Conservation (phyloP, 2,113 vertebrate genomes). For the Aspiorhynchus laticeps region DNA sequence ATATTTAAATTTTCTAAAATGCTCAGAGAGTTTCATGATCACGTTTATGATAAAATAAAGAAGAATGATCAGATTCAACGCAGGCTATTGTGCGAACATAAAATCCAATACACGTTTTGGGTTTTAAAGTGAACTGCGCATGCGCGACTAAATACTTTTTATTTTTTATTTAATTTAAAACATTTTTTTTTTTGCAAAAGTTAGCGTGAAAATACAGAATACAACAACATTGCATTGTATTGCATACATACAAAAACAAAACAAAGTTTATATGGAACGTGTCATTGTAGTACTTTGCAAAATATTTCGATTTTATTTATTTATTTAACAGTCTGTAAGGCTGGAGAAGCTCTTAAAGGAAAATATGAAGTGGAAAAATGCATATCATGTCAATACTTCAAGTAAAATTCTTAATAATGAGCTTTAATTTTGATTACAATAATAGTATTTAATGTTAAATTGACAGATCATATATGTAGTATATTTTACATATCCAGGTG, state of each 20-base stretch:
- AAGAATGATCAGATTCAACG: conserved; percentile 56
- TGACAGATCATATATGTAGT: neutral
- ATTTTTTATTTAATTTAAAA: no score
- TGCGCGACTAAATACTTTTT: no score
- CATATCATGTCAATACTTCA: neutral
- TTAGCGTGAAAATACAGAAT: neutral
- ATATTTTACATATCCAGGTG: no score
- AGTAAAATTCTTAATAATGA: no score
- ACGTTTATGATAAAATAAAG: neutral
- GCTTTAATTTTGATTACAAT: no score
- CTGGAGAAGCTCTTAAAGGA: neutral
- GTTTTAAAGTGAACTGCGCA: neutral
- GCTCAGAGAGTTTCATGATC: neutral
- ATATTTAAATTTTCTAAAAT: neutral
- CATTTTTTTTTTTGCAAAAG: no score
- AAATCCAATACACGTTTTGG: conserved; percentile 36
- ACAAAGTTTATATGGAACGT: no score
- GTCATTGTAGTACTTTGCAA: no score
- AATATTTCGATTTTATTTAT: no score
- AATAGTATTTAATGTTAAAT: neutral
- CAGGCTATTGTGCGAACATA: neutral
- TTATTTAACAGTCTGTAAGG: neutral
- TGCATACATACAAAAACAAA: no score
- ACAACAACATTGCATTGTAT: neutral
- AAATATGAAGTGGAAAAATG: neutral